These are phyloP conservation scores for Ariopsis seemanni DNA, from an alignment of 2,113 vertebrate genomes.

Conservation along the genomic window DNA sequence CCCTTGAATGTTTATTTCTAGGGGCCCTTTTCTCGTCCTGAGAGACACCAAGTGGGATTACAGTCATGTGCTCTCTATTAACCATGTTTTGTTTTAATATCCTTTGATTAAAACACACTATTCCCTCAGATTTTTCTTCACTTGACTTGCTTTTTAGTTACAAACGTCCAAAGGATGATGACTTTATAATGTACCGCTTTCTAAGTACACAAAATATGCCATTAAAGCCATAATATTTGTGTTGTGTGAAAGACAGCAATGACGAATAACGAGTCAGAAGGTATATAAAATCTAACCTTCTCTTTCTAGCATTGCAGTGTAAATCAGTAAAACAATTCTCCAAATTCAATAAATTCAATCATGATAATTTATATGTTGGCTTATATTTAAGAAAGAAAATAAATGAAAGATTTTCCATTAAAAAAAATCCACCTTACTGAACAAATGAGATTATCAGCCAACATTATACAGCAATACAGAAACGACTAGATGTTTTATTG, in stretches of 20 bases:
- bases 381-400: not conserved
- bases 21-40: constrained; percentile 56
- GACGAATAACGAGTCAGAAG: not conserved
- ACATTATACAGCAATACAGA: constrained; percentile 14
- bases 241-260: not conserved
- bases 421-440: constrained; percentile 22
- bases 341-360: constrained; percentile 16
- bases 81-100: constrained; percentile 52
- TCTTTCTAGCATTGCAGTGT: not conserved
- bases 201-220: constrained; percentile 1
- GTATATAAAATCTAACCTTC: not conserved
- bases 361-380: not conserved
- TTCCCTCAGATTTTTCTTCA: not conserved
- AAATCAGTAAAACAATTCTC: not conserved
- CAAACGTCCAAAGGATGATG: not conserved
- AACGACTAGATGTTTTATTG: constrained; percentile 31
- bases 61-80: constrained; percentile 69
- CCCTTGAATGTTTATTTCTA: constrained; percentile 65
- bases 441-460: constrained; percentile 16
- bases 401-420: constrained; percentile 42
- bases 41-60: constrained; percentile 45
- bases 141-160: not conserved
- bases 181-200: not conserved
- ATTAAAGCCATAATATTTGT: not conserved
- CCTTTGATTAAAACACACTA: constrained; percentile 20